phyloP scores from a whole-genome alignment of 2,113 vertebrate species.

The Silurus glanis region DNA sequence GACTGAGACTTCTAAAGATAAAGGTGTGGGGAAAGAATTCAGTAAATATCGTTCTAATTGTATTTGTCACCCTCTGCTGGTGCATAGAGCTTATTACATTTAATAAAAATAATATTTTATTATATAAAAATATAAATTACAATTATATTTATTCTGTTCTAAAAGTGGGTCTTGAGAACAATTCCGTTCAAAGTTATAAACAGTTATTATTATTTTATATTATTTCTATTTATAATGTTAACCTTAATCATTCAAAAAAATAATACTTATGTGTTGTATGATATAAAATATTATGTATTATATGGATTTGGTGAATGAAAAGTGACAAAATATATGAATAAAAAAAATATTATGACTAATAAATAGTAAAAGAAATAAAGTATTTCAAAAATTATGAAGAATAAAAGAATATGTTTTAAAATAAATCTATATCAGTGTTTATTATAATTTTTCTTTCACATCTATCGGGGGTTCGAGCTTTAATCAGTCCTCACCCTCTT shows the following conservation, averaged over 20 bases:
- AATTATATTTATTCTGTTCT: too few relatives aligned
- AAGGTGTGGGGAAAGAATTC: background rate
- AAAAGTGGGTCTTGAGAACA: background rate
- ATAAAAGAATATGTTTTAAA: too few relatives aligned
- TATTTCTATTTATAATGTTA: background rate
- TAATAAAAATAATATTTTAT: background rate
- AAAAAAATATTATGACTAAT: too few relatives aligned
- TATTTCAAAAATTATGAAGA: too few relatives aligned
- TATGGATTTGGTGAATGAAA: background rate
- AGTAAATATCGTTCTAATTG: background rate
- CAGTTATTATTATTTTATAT: background rate
- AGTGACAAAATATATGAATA: too few relatives aligned
- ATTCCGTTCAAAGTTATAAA: background rate
- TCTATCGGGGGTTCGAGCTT: background rate
- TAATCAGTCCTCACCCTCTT: background rate
- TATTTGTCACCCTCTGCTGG: constrained; percentile 24
- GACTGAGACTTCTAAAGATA: background rate
- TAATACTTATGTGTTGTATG: too few relatives aligned
- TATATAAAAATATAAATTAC: too few relatives aligned
- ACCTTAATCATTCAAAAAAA: background rate
- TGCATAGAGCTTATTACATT: background rate
- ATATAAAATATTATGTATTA: too few relatives aligned
- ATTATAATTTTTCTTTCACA: too few relatives aligned
- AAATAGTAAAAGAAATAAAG: too few relatives aligned
- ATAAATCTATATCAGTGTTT: too few relatives aligned